A percentile compares a stretch with the other conserved stretches of the same genome.
phyloP scores from a whole-genome alignment of 2,113 vertebrate species.

The Zonotrichia leucophrys region DNA sequence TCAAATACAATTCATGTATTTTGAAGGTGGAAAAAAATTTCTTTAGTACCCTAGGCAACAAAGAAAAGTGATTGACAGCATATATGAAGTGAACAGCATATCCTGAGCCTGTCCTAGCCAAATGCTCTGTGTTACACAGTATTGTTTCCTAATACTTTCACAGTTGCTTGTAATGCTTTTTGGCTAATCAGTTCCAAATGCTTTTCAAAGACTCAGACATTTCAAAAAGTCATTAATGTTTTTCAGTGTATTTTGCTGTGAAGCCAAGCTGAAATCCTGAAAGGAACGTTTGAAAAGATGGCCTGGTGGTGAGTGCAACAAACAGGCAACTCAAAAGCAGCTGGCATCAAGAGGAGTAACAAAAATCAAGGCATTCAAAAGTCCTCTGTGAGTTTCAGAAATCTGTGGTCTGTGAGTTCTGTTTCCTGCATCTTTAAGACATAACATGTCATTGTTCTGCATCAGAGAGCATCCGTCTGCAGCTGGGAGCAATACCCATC shows the following conservation, averaged over 20 bases:
- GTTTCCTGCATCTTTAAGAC: not conserved
- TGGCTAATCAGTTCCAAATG: slow-evolving; percentile 17
- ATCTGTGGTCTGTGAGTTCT: not conserved
- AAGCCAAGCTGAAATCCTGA: not conserved
- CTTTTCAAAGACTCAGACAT: not conserved
- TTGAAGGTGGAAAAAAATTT: not conserved
- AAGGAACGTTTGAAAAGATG: not conserved
- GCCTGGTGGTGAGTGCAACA: not conserved
- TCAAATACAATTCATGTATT: not conserved
- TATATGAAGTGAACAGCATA: not conserved
- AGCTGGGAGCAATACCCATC: not conserved
- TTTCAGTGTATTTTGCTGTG: not conserved
- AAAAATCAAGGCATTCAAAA: not conserved
- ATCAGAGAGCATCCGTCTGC: not conserved
- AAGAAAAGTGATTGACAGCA: not conserved
- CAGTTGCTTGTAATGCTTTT: not conserved
- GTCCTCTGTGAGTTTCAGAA: not conserved
- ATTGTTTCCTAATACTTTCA: not conserved
- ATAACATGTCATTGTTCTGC: not conserved
- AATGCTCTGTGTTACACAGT: not conserved
- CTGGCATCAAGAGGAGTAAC: not conserved
- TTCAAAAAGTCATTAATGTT: not conserved
- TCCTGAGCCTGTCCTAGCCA: not conserved
- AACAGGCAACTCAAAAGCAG: not conserved
- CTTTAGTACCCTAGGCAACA: not conserved